phyloP scores from a whole-genome alignment of 2,888 invertebrate species.

The Tridacna gigas region DNA sequence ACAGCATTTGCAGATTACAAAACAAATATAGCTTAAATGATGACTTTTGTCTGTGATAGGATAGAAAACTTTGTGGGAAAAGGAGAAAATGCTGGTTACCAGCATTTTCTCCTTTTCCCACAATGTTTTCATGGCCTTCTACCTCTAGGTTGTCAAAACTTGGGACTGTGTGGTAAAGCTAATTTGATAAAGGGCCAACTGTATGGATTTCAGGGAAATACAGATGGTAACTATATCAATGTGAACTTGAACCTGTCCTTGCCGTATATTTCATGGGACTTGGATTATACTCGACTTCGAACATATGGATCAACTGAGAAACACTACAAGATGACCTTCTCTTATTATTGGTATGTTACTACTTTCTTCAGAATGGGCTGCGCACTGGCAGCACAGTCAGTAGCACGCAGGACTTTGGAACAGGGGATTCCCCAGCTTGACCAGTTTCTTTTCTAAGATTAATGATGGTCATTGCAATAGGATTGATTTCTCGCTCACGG shows the following conservation, averaged over 20 bases:
- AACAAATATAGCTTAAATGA: too few relatives aligned
- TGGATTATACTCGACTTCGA: not conserved
- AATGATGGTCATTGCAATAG: too few relatives aligned
- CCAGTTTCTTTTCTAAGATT: too few relatives aligned
- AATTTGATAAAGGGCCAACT: too few relatives aligned
- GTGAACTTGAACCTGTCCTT: constrained; percentile 4
- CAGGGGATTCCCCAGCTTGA: too few relatives aligned
- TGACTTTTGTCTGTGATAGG: too few relatives aligned
- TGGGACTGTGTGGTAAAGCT: not conserved
- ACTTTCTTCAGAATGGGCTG: not conserved
- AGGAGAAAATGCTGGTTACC: not conserved
- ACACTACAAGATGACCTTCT: not conserved
- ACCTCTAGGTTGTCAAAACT: not conserved
- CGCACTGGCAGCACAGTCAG: not conserved
- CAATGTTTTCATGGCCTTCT: not conserved
- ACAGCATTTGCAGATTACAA: too few relatives aligned
- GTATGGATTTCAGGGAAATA: not conserved
- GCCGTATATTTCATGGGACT: constrained; percentile 25
- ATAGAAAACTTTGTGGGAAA: not conserved
- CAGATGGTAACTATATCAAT: not conserved
- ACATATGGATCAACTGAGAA: not conserved
- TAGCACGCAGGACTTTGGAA: too few relatives aligned
- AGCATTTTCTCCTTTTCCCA: not conserved
- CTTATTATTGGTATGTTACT: constrained; percentile 32
- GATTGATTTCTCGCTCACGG: too few relatives aligned